A percentile compares a stretch with the other conserved stretches of the same genome.
Evolutionary conservation across 92 coral and sea anemone species (phyloP).

Genomic region (Siderastrea radians): DNA sequence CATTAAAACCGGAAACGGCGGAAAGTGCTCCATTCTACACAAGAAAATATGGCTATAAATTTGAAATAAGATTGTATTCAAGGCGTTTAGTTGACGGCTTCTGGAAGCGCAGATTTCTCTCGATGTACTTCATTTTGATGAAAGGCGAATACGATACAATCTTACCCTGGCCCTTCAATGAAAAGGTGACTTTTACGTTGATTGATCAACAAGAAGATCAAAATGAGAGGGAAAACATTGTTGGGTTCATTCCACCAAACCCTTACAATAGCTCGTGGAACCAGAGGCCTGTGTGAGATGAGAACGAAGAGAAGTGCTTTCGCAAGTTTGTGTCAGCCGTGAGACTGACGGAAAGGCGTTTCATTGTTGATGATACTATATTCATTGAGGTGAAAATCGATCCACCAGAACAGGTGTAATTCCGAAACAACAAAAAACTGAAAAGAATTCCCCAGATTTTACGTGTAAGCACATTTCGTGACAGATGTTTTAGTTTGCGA

Average conservation of each 20-base stretch:
- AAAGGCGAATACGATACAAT: slow-evolving; percentile 64
- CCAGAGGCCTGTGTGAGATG: slow-evolving; percentile 24
- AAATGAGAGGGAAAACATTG: slow-evolving; percentile 18
- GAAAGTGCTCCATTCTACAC: slow-evolving; percentile 55
- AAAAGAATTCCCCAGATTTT: too few species aligned
- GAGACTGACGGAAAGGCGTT: slow-evolving; percentile 9
- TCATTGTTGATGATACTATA: slow-evolving; percentile 39
- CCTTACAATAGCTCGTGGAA: not conserved
- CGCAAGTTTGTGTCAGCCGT: slow-evolving; percentile 4
- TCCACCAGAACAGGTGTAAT: not conserved
- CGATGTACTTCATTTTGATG: slow-evolving; percentile 33
- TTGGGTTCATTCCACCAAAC: not conserved
- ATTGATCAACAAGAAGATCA: slow-evolving; percentile 54
- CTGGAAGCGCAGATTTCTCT: slow-evolving; percentile 6
- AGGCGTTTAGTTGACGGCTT: slow-evolving; percentile 7
- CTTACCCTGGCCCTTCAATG: slow-evolving; percentile 62
- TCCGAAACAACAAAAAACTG: too few species aligned
- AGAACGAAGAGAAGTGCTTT: not conserved
- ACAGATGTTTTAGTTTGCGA: too few species aligned
- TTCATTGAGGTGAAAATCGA: slow-evolving; percentile 13
- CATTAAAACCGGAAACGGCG: slow-evolving; percentile 5
- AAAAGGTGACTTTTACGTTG: slow-evolving; percentile 42
- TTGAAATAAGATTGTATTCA: slow-evolving; percentile 28
- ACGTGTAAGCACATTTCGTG: too few species aligned
- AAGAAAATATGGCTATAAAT: slow-evolving; percentile 46